Conservation (phyloP, 2,113 vertebrate genomes). For the Muscicapa adusta region DNA sequence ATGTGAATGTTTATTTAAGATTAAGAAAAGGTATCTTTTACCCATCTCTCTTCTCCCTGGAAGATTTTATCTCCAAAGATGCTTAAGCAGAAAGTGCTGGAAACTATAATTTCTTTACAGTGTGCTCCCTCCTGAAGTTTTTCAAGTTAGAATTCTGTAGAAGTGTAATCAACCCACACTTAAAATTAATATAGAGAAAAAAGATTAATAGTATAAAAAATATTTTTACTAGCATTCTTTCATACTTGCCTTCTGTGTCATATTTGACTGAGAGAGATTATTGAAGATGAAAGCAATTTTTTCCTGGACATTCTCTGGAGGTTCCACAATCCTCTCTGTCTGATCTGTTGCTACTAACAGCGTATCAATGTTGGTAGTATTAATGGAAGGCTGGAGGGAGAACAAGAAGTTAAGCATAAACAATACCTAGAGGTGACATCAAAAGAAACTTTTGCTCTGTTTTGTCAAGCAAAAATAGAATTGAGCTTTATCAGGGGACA, state of each 20-base stretch:
- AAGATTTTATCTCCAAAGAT: background rate
- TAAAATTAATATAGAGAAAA: background rate
- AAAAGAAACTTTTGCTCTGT: background rate
- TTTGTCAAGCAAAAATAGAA: background rate
- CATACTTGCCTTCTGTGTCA: conserved; percentile 92
- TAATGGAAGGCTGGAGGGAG: conserved; percentile 90
- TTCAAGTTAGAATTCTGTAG: background rate
- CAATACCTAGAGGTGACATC: background rate
- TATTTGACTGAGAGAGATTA: conserved; percentile 98
- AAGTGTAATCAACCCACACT: background rate
- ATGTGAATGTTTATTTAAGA: background rate
- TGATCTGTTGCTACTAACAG: conserved; percentile 97
- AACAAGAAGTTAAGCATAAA: background rate
- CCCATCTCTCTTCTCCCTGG: too few species aligned
- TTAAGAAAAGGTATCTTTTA: background rate
- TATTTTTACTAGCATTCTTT: background rate
- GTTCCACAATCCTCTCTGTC: conserved; percentile 95
- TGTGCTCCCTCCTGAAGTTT: background rate
- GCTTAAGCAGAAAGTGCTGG: background rate
- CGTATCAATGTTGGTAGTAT: conserved; percentile 98
- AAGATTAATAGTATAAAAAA: background rate
- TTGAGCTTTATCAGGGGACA: background rate
- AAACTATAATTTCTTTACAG: background rate
- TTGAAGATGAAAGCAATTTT: conserved; percentile 99
- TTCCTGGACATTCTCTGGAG: conserved; percentile 96